Conservation (phyloP, 2,888 invertebrate species). For the Sinodicranocentrus sp. region DNA sequence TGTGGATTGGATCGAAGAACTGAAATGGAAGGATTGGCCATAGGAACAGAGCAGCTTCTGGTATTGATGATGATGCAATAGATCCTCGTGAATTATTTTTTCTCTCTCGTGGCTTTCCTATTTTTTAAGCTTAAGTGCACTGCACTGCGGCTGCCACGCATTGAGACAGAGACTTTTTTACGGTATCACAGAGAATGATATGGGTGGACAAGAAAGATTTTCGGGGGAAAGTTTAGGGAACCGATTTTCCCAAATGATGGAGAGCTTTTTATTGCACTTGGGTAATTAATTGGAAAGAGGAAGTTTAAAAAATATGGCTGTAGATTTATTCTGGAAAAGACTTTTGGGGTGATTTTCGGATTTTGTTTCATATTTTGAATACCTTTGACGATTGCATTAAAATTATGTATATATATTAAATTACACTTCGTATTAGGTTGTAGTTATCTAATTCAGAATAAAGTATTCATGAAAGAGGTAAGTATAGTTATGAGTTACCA, state of each 20-base stretch:
- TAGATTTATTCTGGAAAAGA: too few species aligned
- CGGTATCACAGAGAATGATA: slow-evolving; percentile 24
- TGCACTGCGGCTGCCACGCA: background rate
- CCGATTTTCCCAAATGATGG: slow-evolving; percentile 31
- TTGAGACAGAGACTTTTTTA: background rate
- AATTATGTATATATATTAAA: too few species aligned
- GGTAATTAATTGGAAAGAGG: slow-evolving; percentile 30
- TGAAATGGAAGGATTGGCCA: slow-evolving; percentile 71
- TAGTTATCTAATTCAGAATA: too few species aligned
- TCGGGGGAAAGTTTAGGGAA: slow-evolving; percentile 54
- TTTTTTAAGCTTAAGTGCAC: slow-evolving; percentile 36
- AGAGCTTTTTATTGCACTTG: slow-evolving; percentile 32
- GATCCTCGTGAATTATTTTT: background rate
- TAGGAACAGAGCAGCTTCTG: slow-evolving; percentile 21
- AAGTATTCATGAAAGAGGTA: too few species aligned
- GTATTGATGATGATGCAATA: slow-evolving; percentile 42
- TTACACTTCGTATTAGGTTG: too few species aligned
- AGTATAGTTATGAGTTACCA: too few species aligned
- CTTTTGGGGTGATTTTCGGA: too few species aligned
- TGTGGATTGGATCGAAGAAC: slow-evolving; percentile 65
- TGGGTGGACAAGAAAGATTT: slow-evolving; percentile 75
- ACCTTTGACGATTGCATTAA: too few species aligned
- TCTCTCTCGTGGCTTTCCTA: slow-evolving; percentile 7
- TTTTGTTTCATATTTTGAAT: too few species aligned
- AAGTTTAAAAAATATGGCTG: too few species aligned